These are phyloP conservation scores for Eumacrocentrus americanus DNA, from an alignment of 2,888 invertebrate species.

Conservation along the genomic window DNA sequence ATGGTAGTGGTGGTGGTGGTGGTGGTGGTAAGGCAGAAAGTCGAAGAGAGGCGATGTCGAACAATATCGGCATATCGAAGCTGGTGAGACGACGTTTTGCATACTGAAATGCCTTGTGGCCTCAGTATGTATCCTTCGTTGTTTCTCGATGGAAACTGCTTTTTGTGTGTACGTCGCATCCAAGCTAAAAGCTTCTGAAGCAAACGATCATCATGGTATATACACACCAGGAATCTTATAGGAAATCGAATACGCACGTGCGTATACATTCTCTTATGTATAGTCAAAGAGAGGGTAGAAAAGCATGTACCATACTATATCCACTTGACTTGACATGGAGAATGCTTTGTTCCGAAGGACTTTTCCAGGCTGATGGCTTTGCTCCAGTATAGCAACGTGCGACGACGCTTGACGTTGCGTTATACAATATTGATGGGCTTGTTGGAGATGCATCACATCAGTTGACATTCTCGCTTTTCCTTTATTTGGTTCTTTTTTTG, in stretches of 20 bases:
- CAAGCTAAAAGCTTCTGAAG: not conserved
- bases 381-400: not conserved
- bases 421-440: not conserved
- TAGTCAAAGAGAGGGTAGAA: not conserved
- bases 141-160: not conserved
- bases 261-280: not conserved
- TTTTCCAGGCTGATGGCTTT: conserved; percentile 15
- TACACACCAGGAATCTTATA: too few relatives aligned
- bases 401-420: conserved; percentile 3
- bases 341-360: conserved; percentile 20
- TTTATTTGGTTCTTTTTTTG: too few relatives aligned
- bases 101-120: conserved; percentile 42
- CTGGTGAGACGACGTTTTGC: conserved; percentile 45
- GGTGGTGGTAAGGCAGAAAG: conserved; percentile 32
- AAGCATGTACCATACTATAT: conserved; percentile 9
- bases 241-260: conserved; percentile 11
- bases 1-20: conserved; percentile 23
- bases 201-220: not conserved
- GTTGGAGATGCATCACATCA: not conserved
- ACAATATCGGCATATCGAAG: conserved; percentile 50
- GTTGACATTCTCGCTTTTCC: not conserved
- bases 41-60: conserved; percentile 36
- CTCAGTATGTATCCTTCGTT: not conserved
- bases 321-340: conserved; percentile 18
- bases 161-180: not conserved